Percentiles rank a stretch among this genome's conserved stretches.
Conservation (phyloP, 30 jellyfish, hydroid and myxozoan species). For the Pseudorhiza aurosa region DNA sequence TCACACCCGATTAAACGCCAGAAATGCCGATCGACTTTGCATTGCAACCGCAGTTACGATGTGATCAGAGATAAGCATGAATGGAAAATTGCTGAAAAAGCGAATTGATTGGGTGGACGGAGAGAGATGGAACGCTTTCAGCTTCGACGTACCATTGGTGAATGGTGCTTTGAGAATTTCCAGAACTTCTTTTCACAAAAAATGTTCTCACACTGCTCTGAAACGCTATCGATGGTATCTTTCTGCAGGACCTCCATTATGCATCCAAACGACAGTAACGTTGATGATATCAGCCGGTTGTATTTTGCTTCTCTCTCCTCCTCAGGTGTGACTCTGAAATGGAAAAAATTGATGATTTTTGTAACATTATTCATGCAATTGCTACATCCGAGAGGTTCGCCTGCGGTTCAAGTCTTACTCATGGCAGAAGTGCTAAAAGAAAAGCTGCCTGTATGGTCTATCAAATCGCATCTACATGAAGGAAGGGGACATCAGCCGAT, state of each 20-base stretch:
- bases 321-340: conserved; percentile 74
- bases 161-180: conserved; percentile 66
- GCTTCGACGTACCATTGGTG: conserved; percentile 82
- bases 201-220: conserved; percentile 19
- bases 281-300: conserved; percentile 69
- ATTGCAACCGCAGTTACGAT: too few species aligned
- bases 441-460: too few species aligned
- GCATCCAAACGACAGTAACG: conserved; percentile 53
- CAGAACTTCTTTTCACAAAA: conserved; percentile 75
- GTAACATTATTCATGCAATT: too few species aligned
- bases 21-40: too few species aligned
- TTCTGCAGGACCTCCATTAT: conserved; percentile 35
- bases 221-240: conserved; percentile 9
- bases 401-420: too few species aligned
- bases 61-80: background rate
- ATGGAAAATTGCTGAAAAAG: conserved; percentile 6
- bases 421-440: too few species aligned
- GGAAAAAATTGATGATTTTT: too few species aligned
- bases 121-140: background rate
- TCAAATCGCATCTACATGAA: too few species aligned
- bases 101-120: background rate
- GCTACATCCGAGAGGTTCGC: too few species aligned
- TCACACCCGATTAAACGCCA: too few species aligned
- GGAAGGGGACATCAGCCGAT: too few species aligned
- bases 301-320: conserved; percentile 95